Base-by-base conservation (phyloP, 2,888 invertebrate species). In the Xylocampa areola region DNA sequence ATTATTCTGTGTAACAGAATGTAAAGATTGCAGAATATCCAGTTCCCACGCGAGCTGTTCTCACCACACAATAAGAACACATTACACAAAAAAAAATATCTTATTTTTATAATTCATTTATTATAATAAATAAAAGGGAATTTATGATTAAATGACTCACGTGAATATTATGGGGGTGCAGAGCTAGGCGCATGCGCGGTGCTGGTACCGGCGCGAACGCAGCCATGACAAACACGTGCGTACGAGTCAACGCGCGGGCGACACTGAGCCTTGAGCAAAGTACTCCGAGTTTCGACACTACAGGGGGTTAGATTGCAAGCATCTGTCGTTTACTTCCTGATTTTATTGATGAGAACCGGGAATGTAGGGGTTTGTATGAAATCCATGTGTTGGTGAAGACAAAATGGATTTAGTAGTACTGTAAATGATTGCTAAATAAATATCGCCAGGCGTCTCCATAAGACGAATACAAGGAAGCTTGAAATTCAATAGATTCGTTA, bases 91-190 rank as follows among this genome's bases (percentile, higher is more conserved):
- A 49, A 54, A 52, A 36, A 4, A 45, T 35, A 27, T 59, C 51
- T 53, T 45, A 52, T n/a, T n/a, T n/a, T n/a, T n/a, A n/a, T n/a
- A 41, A 55, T 21, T 44, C 29, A 44, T 30, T 40, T 48, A 25
- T 2, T 4, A 45, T 41, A n/a, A 41, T 49, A 23, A 0, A 19
- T 37, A 45, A 21, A 49, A 6, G 1, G 17, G 30, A 33, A 58
- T 43, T 49, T 43, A 14, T 14, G 17, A 17, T 33, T 58, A 10
- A 16, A 35, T 51, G 21, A 82, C 93, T 93, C 84, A 94, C 94
- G 60, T 94, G 93, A 58, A 93, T 93, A 61, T 93, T 92, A 79
- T 92, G 88, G 54, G 93, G 90, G 61, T 91, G 92, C 29, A 92
- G 81, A 19, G 91, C 91, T 37, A 94, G 74, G 50, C 91, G 91